Conservation (phyloP, 2,888 invertebrate species). For the Andricus curvator region DNA sequence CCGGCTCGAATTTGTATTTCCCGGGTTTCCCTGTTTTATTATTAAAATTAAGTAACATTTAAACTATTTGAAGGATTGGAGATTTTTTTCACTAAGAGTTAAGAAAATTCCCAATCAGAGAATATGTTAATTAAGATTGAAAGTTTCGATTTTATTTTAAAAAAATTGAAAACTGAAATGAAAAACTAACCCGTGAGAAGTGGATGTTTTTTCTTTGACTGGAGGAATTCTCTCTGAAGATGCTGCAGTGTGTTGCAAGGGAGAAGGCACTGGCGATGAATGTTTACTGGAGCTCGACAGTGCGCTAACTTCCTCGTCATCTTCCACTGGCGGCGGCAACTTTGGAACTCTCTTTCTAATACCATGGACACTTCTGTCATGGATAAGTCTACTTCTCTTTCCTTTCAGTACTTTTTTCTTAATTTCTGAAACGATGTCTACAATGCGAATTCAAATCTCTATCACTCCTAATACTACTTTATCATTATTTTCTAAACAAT, state of each 20-base stretch:
- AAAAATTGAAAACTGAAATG: not conserved
- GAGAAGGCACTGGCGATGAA: slow-evolving; percentile 80
- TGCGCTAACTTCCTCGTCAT: slow-evolving; percentile 77
- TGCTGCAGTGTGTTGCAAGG: slow-evolving; percentile 70
- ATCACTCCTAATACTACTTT: not conserved
- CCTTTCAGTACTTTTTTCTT: slow-evolving; percentile 78
- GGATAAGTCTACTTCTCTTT: slow-evolving; percentile 71
- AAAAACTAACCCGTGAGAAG: slow-evolving; percentile 69
- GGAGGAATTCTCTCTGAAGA: slow-evolving; percentile 57
- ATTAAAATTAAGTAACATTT: no score
- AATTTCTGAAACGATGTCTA: slow-evolving; percentile 69
- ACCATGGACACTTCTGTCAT: slow-evolving; percentile 68
- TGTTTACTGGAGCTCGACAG: slow-evolving; percentile 79
- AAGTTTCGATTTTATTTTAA: no score
- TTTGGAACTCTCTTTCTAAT: slow-evolving; percentile 70
- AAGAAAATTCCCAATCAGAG: no score
- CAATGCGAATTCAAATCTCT: not conserved
- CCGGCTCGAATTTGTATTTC: no score
- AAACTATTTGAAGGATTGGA: no score
- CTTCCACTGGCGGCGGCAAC: slow-evolving; percentile 70
- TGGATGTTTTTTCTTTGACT: slow-evolving; percentile 72
- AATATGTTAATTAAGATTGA: no score
- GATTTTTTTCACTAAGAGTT: no score
- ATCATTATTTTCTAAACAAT: slow-evolving; percentile 3
- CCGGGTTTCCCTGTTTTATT: no score